Evolutionary conservation across 2,113 vertebrate species (phyloP).

Genomic region (Todiramphus saurophagus): DNA sequence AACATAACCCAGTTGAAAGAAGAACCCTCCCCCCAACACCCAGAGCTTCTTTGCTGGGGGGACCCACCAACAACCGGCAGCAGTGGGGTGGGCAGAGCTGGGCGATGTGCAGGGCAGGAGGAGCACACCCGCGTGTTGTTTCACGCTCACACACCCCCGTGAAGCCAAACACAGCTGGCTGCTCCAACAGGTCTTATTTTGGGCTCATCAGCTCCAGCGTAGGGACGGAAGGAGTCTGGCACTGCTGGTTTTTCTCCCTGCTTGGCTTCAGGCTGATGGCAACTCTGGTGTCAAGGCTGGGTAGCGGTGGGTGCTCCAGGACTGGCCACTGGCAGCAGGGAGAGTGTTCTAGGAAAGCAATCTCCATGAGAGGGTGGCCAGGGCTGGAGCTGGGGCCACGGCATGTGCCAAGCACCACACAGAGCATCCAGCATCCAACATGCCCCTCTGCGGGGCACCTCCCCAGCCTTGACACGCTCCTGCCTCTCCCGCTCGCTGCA

Average conservation of each 20-base stretch:
- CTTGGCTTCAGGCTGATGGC: background rate
- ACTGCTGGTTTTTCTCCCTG: background rate
- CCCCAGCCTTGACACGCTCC: rapidly evolving
- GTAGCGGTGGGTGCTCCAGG: rapidly evolving
- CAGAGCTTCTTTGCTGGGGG: background rate
- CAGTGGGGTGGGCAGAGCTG: background rate
- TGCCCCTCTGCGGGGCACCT: background rate
- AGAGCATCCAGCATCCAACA: rapidly evolving
- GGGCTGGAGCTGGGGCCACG: background rate
- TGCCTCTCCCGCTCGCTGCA: background rate
- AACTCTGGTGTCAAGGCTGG: background rate
- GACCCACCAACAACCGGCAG: rapidly evolving
- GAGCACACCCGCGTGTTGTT: rapidly evolving
- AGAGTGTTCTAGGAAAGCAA: background rate
- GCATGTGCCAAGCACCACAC: rapidly evolving
- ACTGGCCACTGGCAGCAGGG: background rate
- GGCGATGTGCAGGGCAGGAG: background rate
- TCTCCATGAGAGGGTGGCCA: background rate
- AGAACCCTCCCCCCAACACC: background rate
- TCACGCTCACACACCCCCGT: background rate
- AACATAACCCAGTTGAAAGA: rapidly evolving
- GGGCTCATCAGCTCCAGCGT: rapidly evolving
- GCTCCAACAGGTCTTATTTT: background rate
- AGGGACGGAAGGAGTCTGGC: background rate
- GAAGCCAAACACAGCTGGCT: background rate